Evolutionary conservation across 2,888 invertebrate species (phyloP).

Genomic region (Cactoblastis cactorum): DNA sequence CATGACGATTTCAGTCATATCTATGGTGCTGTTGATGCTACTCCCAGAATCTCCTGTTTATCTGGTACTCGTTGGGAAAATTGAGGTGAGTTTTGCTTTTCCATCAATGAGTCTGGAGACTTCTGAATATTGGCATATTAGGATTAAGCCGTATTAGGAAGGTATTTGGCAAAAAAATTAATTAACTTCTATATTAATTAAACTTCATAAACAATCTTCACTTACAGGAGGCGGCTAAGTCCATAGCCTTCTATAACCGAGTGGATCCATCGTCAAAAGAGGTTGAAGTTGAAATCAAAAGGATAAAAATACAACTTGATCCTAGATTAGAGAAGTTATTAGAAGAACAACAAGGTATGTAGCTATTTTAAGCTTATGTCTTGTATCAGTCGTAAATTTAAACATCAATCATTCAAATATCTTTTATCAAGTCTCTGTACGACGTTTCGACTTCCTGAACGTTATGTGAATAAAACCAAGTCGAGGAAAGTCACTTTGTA

Average conservation of each 20-base stretch:
- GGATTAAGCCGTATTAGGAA: too few species aligned
- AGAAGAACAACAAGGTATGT: conserved; percentile 29
- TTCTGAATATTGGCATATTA: too few species aligned
- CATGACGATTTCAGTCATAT: conserved; percentile 35
- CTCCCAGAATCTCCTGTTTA: conserved; percentile 52
- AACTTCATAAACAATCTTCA: background rate
- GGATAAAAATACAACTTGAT: conserved; percentile 42
- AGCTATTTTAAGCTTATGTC: conserved; percentile 1
- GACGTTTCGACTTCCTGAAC: too few species aligned
- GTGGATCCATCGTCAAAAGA: conserved; percentile 39
- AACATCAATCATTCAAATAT: too few species aligned
- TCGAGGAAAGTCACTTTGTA: too few species aligned
- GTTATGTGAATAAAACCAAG: too few species aligned
- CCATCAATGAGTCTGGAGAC: too few species aligned
- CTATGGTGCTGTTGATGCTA: conserved; percentile 33
- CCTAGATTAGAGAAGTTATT: conserved; percentile 40
- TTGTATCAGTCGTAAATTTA: too few species aligned
- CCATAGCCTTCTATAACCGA: conserved; percentile 47
- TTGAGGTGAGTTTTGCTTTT: conserved; percentile 33
- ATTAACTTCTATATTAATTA: too few species aligned
- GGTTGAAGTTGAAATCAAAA: conserved; percentile 43
- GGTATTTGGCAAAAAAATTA: too few species aligned
- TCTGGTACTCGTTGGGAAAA: conserved; percentile 42
- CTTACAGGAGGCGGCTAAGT: conserved; percentile 46
- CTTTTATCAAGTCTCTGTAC: too few species aligned